These are phyloP conservation scores for Gavialis gangeticus DNA, from an alignment of 2,113 vertebrate species.

Conservation along the genomic window DNA sequence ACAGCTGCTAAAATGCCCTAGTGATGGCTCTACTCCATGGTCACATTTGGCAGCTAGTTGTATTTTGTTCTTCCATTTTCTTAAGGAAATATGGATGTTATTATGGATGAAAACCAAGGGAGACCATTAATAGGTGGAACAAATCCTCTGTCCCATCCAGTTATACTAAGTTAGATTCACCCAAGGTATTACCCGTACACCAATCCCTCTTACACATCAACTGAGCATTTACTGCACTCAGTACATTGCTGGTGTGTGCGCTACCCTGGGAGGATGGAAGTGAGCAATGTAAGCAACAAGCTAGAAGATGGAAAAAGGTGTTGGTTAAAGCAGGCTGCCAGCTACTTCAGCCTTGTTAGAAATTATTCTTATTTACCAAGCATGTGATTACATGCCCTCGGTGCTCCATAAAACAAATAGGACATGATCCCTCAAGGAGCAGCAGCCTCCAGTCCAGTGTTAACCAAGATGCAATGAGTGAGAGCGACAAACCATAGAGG, in stretches of 20 bases:
- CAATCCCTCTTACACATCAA: neutral
- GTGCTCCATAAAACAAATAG: neutral
- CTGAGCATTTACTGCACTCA: neutral
- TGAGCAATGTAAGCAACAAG: neutral
- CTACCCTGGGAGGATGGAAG: too few species aligned
- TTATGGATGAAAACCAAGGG: neutral
- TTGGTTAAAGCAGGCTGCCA: neutral
- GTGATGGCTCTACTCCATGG: neutral
- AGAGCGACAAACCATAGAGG: constrained; percentile 16
- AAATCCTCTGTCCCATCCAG: neutral
- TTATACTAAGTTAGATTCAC: neutral
- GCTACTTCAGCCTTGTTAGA: neutral
- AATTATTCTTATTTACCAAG: neutral
- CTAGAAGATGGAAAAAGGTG: neutral
- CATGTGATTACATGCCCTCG: neutral
- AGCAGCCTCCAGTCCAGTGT: constrained; percentile 55
- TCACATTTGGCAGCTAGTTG: neutral
- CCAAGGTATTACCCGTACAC: neutral
- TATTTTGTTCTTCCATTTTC: neutral
- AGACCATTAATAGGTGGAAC: neutral
- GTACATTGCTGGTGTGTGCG: neutral
- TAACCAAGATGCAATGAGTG: neutral
- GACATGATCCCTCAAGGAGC: neutral
- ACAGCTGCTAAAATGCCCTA: rapidly evolving
- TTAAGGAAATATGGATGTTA: neutral